phyloP scores from a whole-genome alignment of 2,797 vertebrate species.

The Cossypha niveicapilla region DNA sequence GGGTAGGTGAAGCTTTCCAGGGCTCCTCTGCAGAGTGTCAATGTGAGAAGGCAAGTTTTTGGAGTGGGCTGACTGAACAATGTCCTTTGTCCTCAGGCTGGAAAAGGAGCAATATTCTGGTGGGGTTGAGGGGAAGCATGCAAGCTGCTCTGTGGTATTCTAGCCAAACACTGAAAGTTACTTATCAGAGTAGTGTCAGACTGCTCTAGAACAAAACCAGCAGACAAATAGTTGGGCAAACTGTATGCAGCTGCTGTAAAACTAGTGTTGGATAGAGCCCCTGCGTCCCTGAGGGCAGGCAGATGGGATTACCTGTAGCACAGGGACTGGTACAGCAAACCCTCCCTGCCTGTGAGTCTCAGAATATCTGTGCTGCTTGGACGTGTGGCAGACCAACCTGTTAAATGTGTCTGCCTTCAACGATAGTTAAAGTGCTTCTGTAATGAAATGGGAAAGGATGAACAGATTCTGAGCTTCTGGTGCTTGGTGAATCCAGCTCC shows the following conservation, averaged over 20 bases:
- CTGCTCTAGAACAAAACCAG: background rate
- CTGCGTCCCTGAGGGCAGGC: background rate
- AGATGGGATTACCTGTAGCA: background rate
- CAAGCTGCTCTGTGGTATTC: fast-evolving
- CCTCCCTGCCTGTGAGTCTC: background rate
- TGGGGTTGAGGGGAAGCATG: fast-evolving
- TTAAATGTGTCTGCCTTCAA: background rate
- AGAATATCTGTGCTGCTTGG: background rate
- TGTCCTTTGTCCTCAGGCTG: background rate
- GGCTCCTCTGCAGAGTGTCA: background rate
- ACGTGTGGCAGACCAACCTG: background rate
- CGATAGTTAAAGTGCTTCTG: background rate
- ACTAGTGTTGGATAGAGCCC: fast-evolving
- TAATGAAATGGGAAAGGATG: background rate
- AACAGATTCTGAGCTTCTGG: background rate
- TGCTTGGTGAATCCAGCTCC: background rate
- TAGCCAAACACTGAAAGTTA: background rate
- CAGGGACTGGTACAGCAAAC: background rate
- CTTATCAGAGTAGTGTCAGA: fast-evolving
- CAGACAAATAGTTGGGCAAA: background rate
- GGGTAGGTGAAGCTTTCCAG: background rate
- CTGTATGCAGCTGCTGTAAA: background rate
- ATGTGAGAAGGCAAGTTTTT: background rate
- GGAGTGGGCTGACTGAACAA: background rate
- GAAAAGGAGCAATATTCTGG: background rate